Percentiles rank a stretch among this genome's conserved stretches.
Conservation (phyloP, 2,888 invertebrate species). For the Xestia sexstrigata region DNA sequence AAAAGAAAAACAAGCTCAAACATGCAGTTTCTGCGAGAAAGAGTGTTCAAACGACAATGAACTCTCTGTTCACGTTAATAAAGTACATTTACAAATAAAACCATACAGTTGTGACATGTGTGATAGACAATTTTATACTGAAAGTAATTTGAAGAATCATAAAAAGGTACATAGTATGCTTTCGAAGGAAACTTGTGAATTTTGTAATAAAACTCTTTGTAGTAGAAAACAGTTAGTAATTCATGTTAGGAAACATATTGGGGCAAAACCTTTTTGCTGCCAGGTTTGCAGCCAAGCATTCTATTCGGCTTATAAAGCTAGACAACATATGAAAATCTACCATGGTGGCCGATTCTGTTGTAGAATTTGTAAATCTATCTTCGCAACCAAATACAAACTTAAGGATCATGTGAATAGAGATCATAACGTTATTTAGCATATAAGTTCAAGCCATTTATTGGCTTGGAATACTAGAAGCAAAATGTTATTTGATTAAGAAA, state of each 20-base stretch:
- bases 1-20: slow-evolving; percentile 70
- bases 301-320: slow-evolving; percentile 76
- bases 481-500: neutral
- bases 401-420: slow-evolving; percentile 77
- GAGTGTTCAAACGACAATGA: slow-evolving; percentile 80
- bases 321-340: slow-evolving; percentile 76
- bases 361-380: slow-evolving; percentile 80
- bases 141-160: slow-evolving; percentile 80
- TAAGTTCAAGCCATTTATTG: slow-evolving; percentile 44
- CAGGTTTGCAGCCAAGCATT: slow-evolving; percentile 79
- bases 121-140: slow-evolving; percentile 83
- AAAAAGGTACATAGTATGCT: slow-evolving; percentile 79
- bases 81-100: slow-evolving; percentile 85
- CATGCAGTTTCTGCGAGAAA: slow-evolving; percentile 86
- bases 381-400: slow-evolving; percentile 76
- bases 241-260: slow-evolving; percentile 85
- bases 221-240: slow-evolving; percentile 81
- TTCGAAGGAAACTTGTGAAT: slow-evolving; percentile 79
- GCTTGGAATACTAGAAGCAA: slow-evolving; percentile 18
- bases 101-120: slow-evolving; percentile 87
- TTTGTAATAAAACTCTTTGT: slow-evolving; percentile 81
- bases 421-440: slow-evolving; percentile 78
- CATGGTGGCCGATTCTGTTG: slow-evolving; percentile 84
- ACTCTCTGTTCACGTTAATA: slow-evolving; percentile 85
- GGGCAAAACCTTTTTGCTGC: slow-evolving; percentile 81